Evolutionary conservation across 1,140 invertebrate species (phyloP), one percentile per base, ranked within the genome.

Genomic region (Vanessa tameamea): DNA sequence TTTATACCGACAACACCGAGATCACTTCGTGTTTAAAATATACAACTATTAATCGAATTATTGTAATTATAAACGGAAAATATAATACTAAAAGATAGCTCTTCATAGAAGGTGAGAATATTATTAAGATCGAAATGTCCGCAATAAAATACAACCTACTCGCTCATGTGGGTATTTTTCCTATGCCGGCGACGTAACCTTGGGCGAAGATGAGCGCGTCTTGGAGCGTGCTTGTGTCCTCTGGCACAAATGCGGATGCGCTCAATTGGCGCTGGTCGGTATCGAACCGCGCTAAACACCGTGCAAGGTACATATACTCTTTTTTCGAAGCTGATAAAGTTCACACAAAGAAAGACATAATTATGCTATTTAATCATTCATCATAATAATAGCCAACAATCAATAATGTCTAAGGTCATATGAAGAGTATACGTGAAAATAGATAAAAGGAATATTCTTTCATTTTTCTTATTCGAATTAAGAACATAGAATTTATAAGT

Each of bases 161-260:
- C 78, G 77, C 64, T 73, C 77, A 65, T 67, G 73, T 73, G 72
- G 78, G 80, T 80, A 80, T 82, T 83, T 81, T 82, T 82, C 82
- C 81, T 84, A 82, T 83, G 63, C 26, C 74, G 69, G 57, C 57
- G 55, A 68, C 48, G 73, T 86, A 90, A 91, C 90, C 90, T 92
- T 92, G 88, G 81, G 55, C 73, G 72, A 81, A 85, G 86, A 89
- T 88, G 81, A 88, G 78, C 82, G 79, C 82, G 87, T 92, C 88
- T 90, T 91, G 78, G 75, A 87, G 83, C 86, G 81, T 84, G 87
- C 85, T 69, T 85, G 81, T 83, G 89, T 92, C 88, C 87, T 90
- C 83, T 90, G 81, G 84, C 83, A 87, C 85, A 92, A 92, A 89
- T 91, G 89, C 90, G 90, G 90, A 92, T 92, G 88, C 87, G 85